A percentile compares a stretch with the other conserved stretches of the same genome.
Evolutionary conservation across 2,797 vertebrate species (phyloP).

Genomic region (Siniperca undulata): DNA sequence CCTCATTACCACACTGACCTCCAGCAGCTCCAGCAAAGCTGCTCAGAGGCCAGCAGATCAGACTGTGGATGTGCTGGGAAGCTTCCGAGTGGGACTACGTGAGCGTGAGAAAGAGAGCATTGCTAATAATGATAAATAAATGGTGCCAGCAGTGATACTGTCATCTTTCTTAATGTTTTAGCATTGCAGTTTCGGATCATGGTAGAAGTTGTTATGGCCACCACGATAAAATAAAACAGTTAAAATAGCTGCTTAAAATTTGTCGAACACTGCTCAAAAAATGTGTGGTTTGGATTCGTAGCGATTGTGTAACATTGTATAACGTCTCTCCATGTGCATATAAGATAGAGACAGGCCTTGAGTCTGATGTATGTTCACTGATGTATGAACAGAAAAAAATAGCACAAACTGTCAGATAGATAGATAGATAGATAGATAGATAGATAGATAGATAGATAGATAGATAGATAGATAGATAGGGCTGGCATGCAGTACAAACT

Average conservation of each 20-base stretch:
- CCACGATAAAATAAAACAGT: background rate
- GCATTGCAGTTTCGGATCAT: background rate
- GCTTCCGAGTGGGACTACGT: background rate
- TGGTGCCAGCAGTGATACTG: background rate
- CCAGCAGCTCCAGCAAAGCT: conserved; percentile 13
- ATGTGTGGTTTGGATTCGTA: background rate
- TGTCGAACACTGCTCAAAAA: background rate
- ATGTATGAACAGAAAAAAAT: conserved; percentile 1
- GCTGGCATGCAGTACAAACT: conserved; percentile 63
- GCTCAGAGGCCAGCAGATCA: background rate
- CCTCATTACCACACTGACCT: background rate
- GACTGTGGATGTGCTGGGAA: background rate
- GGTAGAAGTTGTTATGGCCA: background rate
- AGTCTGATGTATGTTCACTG: background rate
- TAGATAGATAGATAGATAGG: conserved; percentile 52
- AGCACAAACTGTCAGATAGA: background rate
- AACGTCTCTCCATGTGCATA: conserved; percentile 1
- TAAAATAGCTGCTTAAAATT: background rate
- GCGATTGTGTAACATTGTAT: background rate
- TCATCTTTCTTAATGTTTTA: background rate
- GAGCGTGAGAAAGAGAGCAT: background rate
- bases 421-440: conserved; percentile 17
- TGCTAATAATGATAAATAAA: background rate
- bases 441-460: conserved; percentile 51
- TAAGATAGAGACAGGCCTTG: conserved; percentile 2